Conservation (phyloP, 1,140 invertebrate genomes). For the Atta texana region DNA sequence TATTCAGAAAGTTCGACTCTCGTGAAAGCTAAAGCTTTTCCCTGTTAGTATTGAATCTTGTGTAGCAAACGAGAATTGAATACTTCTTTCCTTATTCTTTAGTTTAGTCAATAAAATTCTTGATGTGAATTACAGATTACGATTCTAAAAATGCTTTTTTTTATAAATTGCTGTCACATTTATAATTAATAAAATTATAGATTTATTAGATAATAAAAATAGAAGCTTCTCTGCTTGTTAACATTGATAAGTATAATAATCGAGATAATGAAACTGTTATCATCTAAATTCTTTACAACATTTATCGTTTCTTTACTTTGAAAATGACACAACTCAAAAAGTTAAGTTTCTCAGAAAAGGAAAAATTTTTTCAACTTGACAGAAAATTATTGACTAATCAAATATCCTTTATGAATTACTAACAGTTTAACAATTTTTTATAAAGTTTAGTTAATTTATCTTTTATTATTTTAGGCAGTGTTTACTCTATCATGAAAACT, state of each 20-base stretch:
- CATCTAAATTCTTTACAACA: background rate
- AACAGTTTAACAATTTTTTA: too few species aligned
- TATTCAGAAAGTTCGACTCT: constrained; percentile 52
- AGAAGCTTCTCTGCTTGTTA: background rate
- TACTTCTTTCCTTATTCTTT: constrained; percentile 19
- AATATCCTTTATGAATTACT: too few species aligned
- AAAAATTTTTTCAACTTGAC: too few species aligned
- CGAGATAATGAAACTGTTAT: background rate
- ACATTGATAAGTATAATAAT: background rate
- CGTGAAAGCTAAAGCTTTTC: constrained; percentile 27
- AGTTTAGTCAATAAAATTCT: constrained; percentile 8
- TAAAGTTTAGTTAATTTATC: too few species aligned
- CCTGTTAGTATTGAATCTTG: constrained; percentile 34
- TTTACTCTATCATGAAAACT: too few species aligned
- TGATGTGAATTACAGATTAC: background rate
- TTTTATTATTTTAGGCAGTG: too few species aligned
- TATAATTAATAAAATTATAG: background rate
- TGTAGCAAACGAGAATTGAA: constrained; percentile 42
- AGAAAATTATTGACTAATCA: too few species aligned
- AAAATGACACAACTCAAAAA: too few species aligned
- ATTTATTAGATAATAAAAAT: background rate
- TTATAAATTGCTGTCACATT: background rate
- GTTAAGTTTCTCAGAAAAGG: too few species aligned
- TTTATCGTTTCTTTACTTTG: too few species aligned
- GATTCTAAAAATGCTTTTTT: background rate